Evolutionary conservation across 1,140 invertebrate genomes (phyloP), one percentile per base, ranked within the genome.

Genomic region (Drosophila santomea): DNA sequence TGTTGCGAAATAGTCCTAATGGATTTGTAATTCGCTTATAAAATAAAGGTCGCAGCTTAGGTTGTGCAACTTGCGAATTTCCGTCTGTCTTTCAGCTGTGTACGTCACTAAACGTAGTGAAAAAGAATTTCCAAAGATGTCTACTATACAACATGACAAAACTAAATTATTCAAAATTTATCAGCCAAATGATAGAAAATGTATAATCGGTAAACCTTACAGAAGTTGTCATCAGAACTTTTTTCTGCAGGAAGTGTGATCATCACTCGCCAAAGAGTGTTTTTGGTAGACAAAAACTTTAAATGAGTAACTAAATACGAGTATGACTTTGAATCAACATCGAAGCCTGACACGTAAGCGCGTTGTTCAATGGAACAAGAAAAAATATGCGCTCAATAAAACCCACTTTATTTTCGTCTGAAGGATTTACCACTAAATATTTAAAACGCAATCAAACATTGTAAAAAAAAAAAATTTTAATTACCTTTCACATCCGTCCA

Each of bases 381-480:
- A 15, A 23, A 11, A 10, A 25, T 39, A 3, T 10, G 10, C 6
- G n/a, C 35, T 20, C 32, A 36, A 32, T 48, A 32, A 6, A 8
- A 20, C 14, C n/a, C 60, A 68, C 23, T 7, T 17, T 10, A 44
- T 20, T 41, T 17, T 7, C 51, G 17, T 3, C 43, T 36, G 36
- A 41, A 48, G 28, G 20, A 39, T 28, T 25, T 6, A 66, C 81
- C 78, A 47, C 78, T 74, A 81, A 86, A 86, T 85, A 85, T 86
- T 73, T 61, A 85, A 85, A 86, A 61, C 78, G 51, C 71, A 88
- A 82, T 86, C 78, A 62, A 88, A 79, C 62, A 83, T 57, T 32
- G 56, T 47, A 76, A 79, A 76, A 48, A 89, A 89, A 80, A 72
- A 74, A 73, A 76, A 68, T 83, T 76, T 89, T 88, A 88, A 88